phyloP scores from a whole-genome alignment of 2,113 vertebrate species.

The Xenus cinereus region DNA sequence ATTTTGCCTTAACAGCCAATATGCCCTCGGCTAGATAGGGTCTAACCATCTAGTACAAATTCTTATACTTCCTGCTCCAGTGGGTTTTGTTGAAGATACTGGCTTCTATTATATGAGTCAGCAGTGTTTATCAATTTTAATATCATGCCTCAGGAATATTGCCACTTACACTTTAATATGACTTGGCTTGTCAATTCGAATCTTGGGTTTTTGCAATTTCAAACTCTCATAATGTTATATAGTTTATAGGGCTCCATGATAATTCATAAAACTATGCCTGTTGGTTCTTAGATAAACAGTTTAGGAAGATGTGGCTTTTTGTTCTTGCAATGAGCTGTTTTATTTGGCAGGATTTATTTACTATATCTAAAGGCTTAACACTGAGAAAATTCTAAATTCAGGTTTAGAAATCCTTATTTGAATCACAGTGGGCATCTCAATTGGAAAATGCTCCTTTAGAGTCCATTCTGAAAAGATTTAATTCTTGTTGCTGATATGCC shows the following conservation, averaged over 20 bases:
- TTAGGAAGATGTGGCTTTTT: neutral
- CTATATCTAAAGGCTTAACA: neutral
- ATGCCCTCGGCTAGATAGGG: neutral
- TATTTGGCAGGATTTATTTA: neutral
- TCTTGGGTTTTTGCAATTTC: neutral
- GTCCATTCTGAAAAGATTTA: neutral
- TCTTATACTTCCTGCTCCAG: slow-evolving; percentile 26
- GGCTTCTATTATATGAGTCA: slow-evolving; percentile 24
- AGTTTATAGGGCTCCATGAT: neutral
- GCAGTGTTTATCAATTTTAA: slow-evolving; percentile 40
- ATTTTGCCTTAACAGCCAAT: neutral
- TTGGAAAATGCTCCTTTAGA: neutral
- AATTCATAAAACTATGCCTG: neutral
- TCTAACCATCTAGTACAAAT: slow-evolving; percentile 18
- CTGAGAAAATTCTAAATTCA: slow-evolving; percentile 3
- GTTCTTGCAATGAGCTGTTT: neutral
- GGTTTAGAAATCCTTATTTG: neutral
- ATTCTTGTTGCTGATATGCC: neutral
- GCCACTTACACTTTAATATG: slow-evolving; percentile 27
- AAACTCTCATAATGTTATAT: neutral
- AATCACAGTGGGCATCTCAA: neutral
- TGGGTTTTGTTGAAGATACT: slow-evolving; percentile 26
- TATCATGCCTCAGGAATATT: slow-evolving; percentile 27
- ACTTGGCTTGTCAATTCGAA: neutral
- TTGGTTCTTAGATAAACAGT: neutral